Evolutionary conservation across 2,113 vertebrate species (phyloP).

Genomic region (Platanista minor): DNA sequence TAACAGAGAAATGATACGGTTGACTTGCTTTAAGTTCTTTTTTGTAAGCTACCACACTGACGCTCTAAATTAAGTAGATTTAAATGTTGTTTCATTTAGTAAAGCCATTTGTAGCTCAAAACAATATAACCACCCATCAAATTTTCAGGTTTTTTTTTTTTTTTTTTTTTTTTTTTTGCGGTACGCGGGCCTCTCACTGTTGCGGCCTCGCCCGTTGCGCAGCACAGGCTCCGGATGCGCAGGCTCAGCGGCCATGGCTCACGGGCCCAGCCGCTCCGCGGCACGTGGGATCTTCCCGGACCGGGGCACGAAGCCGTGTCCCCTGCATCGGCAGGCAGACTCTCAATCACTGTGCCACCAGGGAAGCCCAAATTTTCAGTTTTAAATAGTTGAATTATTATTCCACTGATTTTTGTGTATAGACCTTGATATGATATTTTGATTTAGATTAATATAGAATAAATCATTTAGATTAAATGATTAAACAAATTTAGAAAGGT

Average conservation of each 20-base stretch:
- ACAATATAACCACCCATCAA: background rate
- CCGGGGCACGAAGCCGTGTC: too few species aligned
- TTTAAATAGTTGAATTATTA: background rate
- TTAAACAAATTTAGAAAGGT: background rate
- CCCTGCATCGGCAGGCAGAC: too few species aligned
- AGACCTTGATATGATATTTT: background rate
- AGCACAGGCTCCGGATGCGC: too few species aligned
- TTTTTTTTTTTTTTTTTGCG: too few species aligned
- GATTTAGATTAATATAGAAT: background rate
- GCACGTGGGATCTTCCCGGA: too few species aligned
- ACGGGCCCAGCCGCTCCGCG: too few species aligned
- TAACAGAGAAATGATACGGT: background rate
- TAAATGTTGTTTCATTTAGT: background rate
- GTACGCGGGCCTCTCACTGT: too few species aligned
- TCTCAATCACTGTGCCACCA: too few species aligned
- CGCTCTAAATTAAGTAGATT: constrained; percentile 19
- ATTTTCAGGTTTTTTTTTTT: too few species aligned
- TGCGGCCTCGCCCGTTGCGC: too few species aligned
- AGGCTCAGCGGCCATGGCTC: too few species aligned
- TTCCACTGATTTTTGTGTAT: background rate
- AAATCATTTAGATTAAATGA: background rate
- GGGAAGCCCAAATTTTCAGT: background rate
- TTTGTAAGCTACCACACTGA: background rate
- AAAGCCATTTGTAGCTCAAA: background rate
- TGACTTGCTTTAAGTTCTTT: background rate